A percentile compares a stretch with the other conserved stretches of the same genome.
Conservation (phyloP, 2,113 vertebrate species). For the Neotoma lepida region DNA sequence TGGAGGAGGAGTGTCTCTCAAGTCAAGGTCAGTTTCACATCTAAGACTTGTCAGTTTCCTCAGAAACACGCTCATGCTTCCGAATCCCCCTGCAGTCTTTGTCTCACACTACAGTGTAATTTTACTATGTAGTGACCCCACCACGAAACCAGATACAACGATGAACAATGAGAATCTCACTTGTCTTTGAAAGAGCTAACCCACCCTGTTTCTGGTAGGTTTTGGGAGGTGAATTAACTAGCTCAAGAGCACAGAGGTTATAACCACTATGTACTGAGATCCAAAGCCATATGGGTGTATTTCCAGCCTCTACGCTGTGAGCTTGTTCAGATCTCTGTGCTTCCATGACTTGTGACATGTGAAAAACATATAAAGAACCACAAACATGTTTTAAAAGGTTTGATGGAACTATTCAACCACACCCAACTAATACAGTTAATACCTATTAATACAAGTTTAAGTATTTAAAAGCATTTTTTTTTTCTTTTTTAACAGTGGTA, state of each 20-base stretch:
- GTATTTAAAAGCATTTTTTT: background rate
- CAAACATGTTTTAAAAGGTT: background rate
- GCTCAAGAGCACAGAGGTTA: background rate
- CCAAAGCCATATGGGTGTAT: background rate
- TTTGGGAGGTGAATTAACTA: background rate
- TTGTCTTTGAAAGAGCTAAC: background rate
- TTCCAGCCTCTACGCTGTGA: background rate
- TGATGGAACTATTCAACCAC: background rate
- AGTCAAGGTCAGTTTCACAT: background rate
- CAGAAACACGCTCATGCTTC: background rate
- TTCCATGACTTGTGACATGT: background rate
- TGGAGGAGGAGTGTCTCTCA: background rate
- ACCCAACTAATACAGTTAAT: background rate
- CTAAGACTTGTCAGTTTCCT: background rate
- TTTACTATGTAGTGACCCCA: background rate
- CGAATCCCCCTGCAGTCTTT: background rate
- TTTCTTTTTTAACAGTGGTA: conserved; percentile 4
- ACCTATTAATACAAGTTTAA: background rate
- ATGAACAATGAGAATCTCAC: background rate
- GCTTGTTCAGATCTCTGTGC: background rate
- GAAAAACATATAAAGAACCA: background rate
- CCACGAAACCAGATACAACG: background rate
- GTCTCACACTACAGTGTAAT: background rate
- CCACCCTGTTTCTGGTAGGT: background rate
- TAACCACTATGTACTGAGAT: background rate